phyloP scores from a whole-genome alignment of 2,113 vertebrate genomes.

The Pungitius pungitius region DNA sequence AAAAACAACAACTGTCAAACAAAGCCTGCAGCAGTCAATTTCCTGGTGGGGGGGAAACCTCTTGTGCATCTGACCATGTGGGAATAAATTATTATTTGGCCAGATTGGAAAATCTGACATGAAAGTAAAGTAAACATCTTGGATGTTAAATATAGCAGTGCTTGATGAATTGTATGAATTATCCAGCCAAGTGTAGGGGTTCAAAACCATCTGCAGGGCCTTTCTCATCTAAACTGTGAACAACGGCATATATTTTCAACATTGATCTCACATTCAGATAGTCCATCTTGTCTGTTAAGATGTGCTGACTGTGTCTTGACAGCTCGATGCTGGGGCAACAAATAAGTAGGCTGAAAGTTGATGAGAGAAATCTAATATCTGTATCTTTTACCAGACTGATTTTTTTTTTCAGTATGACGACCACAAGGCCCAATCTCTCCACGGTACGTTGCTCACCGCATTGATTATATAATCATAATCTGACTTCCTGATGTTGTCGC shows the following conservation, averaged over 20 bases:
- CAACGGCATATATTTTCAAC: conserved; percentile 10
- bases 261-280: conserved; percentile 1
- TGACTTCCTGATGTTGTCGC: not conserved
- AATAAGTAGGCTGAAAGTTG: not conserved
- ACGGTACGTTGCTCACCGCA: not conserved
- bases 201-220: conserved; percentile 41
- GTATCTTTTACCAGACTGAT: not conserved
- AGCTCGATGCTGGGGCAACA: not conserved
- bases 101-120: conserved; percentile 14
- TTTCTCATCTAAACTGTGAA: conserved; percentile 3
- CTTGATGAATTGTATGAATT: not conserved
- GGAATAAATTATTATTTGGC: conserved; percentile 11
- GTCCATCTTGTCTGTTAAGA: conserved; percentile 1
- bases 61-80: no score
- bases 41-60: not conserved
- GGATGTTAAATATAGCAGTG: conserved; percentile 15
- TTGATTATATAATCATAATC: not conserved
- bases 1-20: not conserved
- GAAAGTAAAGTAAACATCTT: conserved; percentile 23
- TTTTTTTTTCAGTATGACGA: conserved; percentile 43
- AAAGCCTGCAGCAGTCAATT: not conserved
- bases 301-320: not conserved
- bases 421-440: not conserved
- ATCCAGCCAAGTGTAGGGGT: conserved; percentile 32
- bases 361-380: not conserved